Evolutionary conservation across 2,797 vertebrate genomes (phyloP).

Genomic region (Xyrichtys novacula): DNA sequence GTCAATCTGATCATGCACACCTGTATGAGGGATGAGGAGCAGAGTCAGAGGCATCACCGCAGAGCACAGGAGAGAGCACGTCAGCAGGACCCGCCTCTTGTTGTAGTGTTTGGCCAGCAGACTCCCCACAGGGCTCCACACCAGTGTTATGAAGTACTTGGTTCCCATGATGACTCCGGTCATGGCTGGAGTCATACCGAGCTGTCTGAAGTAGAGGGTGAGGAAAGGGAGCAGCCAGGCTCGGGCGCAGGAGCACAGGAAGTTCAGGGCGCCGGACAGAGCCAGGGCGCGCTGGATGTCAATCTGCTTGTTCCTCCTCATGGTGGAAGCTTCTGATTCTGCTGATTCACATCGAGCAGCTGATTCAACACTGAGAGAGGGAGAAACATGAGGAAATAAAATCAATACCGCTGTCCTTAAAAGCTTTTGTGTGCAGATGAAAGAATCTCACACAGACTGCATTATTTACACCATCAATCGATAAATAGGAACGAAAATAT

Average conservation of each 20-base stretch:
- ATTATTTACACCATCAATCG: no score
- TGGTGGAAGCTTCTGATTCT: constrained; percentile 55
- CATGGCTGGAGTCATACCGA: constrained; percentile 87
- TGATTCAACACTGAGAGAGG: background rate
- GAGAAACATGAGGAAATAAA: background rate
- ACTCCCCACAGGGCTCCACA: constrained; percentile 83
- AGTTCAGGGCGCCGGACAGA: constrained; percentile 84
- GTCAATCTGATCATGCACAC: background rate
- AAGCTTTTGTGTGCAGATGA: no score
- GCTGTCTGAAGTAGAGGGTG: constrained; percentile 89
- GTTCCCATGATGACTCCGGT: constrained; percentile 87
- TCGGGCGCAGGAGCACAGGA: constrained; percentile 83
- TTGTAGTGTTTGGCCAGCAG: constrained; percentile 82
- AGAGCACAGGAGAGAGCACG: constrained; percentile 82
- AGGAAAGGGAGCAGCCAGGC: constrained; percentile 90
- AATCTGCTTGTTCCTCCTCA: constrained; percentile 88
- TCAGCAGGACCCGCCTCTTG: constrained; percentile 83
- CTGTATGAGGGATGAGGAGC: constrained; percentile 80
- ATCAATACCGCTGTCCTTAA: background rate
- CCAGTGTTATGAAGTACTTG: constrained; percentile 81
- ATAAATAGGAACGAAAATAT: no score
- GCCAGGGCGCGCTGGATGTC: constrained; percentile 85
- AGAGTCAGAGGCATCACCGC: constrained; percentile 79
- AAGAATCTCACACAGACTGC: no score
- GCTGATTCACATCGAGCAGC: constrained; percentile 44